phyloP scores from a whole-genome alignment of 23 tunicate genomes.

The Aplidium turbinatum region DNA sequence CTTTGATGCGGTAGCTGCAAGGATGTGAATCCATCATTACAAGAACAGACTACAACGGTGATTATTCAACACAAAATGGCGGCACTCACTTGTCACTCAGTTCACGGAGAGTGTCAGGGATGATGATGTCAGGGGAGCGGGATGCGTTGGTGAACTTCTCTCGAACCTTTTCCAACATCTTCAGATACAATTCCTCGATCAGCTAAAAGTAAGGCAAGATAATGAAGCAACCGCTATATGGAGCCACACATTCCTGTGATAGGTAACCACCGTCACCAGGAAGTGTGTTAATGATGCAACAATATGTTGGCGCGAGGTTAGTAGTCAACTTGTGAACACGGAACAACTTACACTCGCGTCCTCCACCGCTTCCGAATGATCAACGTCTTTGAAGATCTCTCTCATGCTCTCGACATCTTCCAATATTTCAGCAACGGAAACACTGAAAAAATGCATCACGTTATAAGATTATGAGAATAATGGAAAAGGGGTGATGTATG shows the following conservation, averaged over 20 bases:
- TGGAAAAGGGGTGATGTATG: too few species aligned
- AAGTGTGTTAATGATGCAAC: background rate
- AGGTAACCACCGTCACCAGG: background rate
- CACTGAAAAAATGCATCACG: background rate
- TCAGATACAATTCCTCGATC: conserved; percentile 1
- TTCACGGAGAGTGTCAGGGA: conserved; percentile 25
- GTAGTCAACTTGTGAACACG: background rate
- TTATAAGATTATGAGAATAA: background rate
- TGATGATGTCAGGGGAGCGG: background rate
- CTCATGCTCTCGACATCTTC: background rate
- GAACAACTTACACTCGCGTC: background rate
- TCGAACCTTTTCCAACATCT: conserved; percentile 1
- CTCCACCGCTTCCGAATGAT: background rate
- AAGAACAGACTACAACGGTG: background rate
- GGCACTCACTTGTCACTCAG: background rate
- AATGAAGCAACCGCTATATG: background rate
- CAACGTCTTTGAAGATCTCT: background rate
- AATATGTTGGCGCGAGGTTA: background rate
- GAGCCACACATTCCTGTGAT: background rate
- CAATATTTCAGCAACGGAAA: conserved; percentile 11
- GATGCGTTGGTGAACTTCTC: background rate
- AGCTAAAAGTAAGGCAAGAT: background rate
- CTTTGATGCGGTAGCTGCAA: conserved; percentile 8
- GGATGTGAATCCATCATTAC: background rate
- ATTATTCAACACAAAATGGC: background rate